Evolutionary conservation across 2,888 invertebrate genomes (phyloP).

Genomic region (Lochmaea capreae): DNA sequence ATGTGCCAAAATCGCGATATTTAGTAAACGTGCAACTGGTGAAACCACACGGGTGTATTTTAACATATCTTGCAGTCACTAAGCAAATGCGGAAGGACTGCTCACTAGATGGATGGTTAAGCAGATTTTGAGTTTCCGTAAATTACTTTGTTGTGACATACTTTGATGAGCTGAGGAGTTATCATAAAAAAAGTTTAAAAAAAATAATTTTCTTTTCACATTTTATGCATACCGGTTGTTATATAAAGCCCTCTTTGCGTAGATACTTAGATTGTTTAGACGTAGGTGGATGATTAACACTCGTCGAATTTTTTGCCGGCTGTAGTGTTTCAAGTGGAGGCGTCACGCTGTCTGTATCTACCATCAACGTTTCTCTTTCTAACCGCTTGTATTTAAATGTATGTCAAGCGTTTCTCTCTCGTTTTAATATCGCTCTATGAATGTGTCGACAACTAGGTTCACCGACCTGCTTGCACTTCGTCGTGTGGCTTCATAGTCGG

Average conservation of each 20-base stretch:
- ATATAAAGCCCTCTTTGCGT: slow-evolving; percentile 43
- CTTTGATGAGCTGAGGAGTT: too few species aligned
- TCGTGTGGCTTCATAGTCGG: slow-evolving; percentile 10
- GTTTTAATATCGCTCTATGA: slow-evolving; percentile 14
- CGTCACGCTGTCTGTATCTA: slow-evolving; percentile 52
- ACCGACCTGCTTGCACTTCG: slow-evolving; percentile 15
- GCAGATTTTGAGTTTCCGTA: too few species aligned
- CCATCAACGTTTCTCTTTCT: slow-evolving; percentile 13
- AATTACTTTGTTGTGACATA: too few species aligned
- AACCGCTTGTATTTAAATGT: slow-evolving; percentile 7
- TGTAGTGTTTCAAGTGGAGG: slow-evolving; percentile 47
- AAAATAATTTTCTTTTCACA: neutral
- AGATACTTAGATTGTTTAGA: slow-evolving; percentile 22
- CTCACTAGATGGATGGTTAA: too few species aligned
- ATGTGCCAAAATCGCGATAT: too few species aligned
- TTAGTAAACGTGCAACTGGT: too few species aligned
- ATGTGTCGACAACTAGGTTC: slow-evolving; percentile 29
- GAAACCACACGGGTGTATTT: too few species aligned
- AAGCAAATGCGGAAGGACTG: too few species aligned
- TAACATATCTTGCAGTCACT: too few species aligned
- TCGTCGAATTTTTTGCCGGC: slow-evolving; percentile 39
- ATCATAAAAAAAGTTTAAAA: neutral
- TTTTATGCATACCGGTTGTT: too few species aligned
- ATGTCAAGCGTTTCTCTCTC: slow-evolving; percentile 11
- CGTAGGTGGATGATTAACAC: slow-evolving; percentile 41